Percentiles rank a stretch among this genome's conserved stretches.
Conservation (phyloP, 2,113 vertebrate genomes). For the Cavia porcellus region DNA sequence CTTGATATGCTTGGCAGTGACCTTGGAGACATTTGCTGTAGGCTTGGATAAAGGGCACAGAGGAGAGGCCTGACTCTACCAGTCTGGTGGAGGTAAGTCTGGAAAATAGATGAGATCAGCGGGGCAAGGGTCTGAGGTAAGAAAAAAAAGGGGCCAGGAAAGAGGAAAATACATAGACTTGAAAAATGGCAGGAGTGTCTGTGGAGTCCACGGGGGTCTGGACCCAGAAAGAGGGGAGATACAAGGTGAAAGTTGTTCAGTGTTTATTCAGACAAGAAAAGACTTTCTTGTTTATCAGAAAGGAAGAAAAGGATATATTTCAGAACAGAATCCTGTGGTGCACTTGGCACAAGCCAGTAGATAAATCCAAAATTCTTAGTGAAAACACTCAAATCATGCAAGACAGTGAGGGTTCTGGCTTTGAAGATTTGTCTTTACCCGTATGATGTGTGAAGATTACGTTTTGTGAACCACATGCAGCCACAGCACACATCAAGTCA, state of each 20-base stretch:
- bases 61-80: not conserved
- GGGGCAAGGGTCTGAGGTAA: not conserved
- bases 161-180: not conserved
- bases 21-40: not conserved
- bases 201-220: not conserved
- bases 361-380: constrained; percentile 47
- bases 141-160: not conserved
- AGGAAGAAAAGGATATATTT: not conserved
- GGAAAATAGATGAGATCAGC: not conserved
- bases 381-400: constrained; percentile 69
- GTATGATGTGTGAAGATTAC: constrained; percentile 95
- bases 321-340: not conserved
- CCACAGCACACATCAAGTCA: constrained; percentile 90
- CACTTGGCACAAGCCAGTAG: not conserved
- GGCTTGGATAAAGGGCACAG: not conserved
- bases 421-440: constrained; percentile 94
- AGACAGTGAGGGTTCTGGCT: constrained; percentile 93
- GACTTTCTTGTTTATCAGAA: not conserved
- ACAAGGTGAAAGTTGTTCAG: not conserved
- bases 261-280: not conserved
- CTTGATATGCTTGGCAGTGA: not conserved
- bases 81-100: not conserved
- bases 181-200: not conserved
- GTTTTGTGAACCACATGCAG: constrained; percentile 93
- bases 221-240: not conserved